A percentile compares a stretch with the other conserved stretches of the same genome.
Evolutionary conservation across 1,140 invertebrate species (phyloP).

Genomic region (Polypedilum pembai): DNA sequence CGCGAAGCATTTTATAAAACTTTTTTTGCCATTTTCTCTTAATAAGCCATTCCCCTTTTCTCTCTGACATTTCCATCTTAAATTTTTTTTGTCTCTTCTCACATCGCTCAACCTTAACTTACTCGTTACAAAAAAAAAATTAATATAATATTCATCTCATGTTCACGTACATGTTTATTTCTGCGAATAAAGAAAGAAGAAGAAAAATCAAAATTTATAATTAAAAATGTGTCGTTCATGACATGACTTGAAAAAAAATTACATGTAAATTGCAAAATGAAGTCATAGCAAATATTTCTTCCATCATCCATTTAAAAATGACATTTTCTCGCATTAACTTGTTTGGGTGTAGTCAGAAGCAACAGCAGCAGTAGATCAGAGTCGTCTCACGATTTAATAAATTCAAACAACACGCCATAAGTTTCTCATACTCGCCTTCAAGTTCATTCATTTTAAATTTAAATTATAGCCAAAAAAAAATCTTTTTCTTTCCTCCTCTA

Average conservation of each 20-base stretch:
- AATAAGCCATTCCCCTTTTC: no score
- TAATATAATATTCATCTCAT: no score
- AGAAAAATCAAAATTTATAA: constrained; percentile 20
- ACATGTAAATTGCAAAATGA: background rate
- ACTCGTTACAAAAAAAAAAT: no score
- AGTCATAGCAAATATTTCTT: background rate
- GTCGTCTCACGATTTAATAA: background rate
- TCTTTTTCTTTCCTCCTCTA: no score
- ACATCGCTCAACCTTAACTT: no score
- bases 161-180: no score
- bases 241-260: background rate
- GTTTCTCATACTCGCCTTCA: background rate
- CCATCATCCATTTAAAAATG: background rate
- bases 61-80: no score
- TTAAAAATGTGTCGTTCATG: background rate
- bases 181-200: background rate
- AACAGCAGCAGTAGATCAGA: no score
- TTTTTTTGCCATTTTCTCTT: no score
- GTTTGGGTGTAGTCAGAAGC: constrained; percentile 6
- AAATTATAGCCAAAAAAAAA: constrained; percentile 7
- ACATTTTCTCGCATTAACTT: background rate
- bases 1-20: no score
- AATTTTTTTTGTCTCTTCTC: no score
- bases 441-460: constrained; percentile 19
- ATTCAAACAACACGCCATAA: constrained; percentile 12